phyloP scores from a whole-genome alignment of 2,888 invertebrate genomes.

The Diadegma fenestrale region DNA sequence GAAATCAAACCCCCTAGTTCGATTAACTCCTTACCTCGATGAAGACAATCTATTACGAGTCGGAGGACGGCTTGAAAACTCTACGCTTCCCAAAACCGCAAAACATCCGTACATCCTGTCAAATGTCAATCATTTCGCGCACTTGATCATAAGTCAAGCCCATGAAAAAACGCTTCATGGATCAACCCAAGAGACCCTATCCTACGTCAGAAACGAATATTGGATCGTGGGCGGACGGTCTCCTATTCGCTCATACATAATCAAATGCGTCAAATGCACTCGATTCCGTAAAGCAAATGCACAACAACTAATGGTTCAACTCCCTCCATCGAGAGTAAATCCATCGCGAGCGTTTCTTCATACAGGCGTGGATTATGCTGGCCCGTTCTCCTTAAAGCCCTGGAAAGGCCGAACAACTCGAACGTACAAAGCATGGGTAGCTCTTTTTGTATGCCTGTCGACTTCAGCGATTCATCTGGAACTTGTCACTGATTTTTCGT shows the following conservation, averaged over 20 bases:
- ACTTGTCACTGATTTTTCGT: slow-evolving; percentile 11
- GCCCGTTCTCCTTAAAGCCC: background rate
- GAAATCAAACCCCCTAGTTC: background rate
- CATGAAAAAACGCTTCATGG: background rate
- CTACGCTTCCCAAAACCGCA: too few species aligned
- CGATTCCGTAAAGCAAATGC: background rate
- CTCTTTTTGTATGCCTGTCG: background rate
- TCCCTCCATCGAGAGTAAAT: background rate
- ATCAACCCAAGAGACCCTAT: background rate
- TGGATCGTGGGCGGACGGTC: slow-evolving; percentile 16
- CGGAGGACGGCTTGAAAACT: too few species aligned
- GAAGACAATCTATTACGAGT: too few species aligned
- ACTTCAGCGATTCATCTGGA: slow-evolving; percentile 9
- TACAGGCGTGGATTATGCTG: background rate
- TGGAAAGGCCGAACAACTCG: background rate
- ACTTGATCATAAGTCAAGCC: too few species aligned
- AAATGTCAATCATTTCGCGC: too few species aligned
- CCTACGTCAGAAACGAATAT: background rate
- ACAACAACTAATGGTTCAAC: slow-evolving; percentile 22
- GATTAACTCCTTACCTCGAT: too few species aligned
- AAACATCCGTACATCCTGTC: too few species aligned
- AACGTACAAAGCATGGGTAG: background rate
- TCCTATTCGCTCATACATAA: slow-evolving; percentile 6
- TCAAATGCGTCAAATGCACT: slow-evolving; percentile 23
- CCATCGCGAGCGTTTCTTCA: slow-evolving; percentile 1